Evolutionary conservation across 2,113 vertebrate species (phyloP), one percentile per base, ranked within the genome.

Genomic region (Petaurus breviceps): DNA sequence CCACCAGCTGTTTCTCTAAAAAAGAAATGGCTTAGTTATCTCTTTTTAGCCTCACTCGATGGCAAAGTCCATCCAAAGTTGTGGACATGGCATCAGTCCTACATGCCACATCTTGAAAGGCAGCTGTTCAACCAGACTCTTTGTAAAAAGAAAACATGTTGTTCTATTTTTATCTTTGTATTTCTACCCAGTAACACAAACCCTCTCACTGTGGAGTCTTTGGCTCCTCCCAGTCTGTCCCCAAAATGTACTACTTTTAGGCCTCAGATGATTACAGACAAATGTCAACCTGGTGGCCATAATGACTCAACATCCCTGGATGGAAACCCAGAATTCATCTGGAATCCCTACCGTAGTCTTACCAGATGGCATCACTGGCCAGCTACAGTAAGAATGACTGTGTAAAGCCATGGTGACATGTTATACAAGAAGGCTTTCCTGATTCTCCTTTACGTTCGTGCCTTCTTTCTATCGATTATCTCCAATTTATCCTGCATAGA

Each of bases 1-100:
- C 46, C 90, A 96, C 68, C 95, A 90, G 94, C 96, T 46, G 92
- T 91, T 91, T 95, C 92, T 93, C 90, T n/a, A 22, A 28, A 47
- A 84, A 92, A 93, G 93, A 95, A 61, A 89, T 68, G 94, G 90
- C 89, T 55, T 52, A 23, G 37, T 95, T 93, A 14, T 94, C 92
- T 68, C 96, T 96, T 93, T 93, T 53, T n/a, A 84, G 68, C 92
- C 89, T 92, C 55, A 2, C 61, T 93, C 89, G 10, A 90, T 14
- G 90, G 90, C 47, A 10, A 90, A 50, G 90, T 51, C 49, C 90
- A 90, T 90, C 46, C 68, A 43, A 84, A 84, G n/a, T 43, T 84
- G 89, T 25, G 89, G 90, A 19, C 54, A 43, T 46, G 0, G 11
- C 0, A 51, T 51, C 89, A 57, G 14, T 50, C 77, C 47, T 31